Conservation (phyloP, 2,888 invertebrate genomes). For the Synergus itoensis region DNA sequence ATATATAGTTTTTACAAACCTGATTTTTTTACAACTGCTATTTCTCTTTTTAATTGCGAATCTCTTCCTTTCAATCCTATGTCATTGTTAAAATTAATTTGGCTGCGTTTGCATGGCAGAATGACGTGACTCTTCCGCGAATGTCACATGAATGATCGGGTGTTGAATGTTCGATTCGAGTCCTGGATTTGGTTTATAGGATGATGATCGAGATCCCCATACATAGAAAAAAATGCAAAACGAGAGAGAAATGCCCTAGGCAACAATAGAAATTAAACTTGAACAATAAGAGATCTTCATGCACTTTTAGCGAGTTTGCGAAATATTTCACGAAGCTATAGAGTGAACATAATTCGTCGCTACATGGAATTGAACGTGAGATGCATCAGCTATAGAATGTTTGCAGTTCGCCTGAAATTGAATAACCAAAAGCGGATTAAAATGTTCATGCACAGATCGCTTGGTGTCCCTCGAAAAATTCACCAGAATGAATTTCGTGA, state of each 20-base stretch:
- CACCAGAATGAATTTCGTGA: constrained; percentile 28
- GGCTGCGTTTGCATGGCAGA: constrained; percentile 3
- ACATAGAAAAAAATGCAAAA: neutral
- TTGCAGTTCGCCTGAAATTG: constrained; percentile 17
- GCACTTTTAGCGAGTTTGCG: neutral
- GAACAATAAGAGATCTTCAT: neutral
- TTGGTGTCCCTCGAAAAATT: constrained; percentile 7
- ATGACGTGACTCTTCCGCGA: neutral
- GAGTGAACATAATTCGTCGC: neutral
- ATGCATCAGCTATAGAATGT: constrained; percentile 7
- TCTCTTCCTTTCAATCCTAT: neutral
- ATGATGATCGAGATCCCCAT: neutral
- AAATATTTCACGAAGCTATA: neutral
- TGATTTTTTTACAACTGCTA: too few species aligned
- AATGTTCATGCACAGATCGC: constrained; percentile 30
- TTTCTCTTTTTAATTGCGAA: constrained; percentile 22
- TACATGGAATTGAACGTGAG: constrained; percentile 22
- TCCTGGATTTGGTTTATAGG: neutral
- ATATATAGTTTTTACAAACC: too few species aligned
- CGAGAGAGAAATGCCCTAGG: neutral
- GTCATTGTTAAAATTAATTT: constrained; percentile 26
- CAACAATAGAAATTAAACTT: neutral
- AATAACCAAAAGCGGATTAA: constrained; percentile 35
- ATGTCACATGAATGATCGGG: constrained; percentile 7
- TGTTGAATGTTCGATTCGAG: constrained; percentile 5